phyloP scores from a whole-genome alignment of 2,113 vertebrate species.

The Colossoma macropomum region DNA sequence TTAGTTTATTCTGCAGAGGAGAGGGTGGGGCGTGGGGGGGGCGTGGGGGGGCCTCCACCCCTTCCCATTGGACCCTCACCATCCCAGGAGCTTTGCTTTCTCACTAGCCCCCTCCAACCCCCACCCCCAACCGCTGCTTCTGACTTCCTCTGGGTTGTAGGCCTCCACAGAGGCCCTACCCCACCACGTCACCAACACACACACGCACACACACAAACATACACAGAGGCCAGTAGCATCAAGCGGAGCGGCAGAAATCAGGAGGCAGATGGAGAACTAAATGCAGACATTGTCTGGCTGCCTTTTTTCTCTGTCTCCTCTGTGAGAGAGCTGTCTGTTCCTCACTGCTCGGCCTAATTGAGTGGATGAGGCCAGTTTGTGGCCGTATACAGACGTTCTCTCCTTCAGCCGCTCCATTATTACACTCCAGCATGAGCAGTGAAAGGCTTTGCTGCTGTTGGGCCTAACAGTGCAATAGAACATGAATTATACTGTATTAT shows the following conservation, averaged over 20 bases:
- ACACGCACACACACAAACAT: constrained; percentile 7
- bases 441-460: not conserved
- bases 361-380: constrained; percentile 33
- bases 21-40: too few species aligned
- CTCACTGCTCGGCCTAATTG: constrained; percentile 12
- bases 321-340: constrained; percentile 47
- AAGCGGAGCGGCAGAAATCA: constrained; percentile 23
- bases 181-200: not conserved
- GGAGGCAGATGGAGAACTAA: constrained; percentile 36
- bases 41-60: not conserved
- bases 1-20: constrained; percentile 28
- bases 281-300: constrained; percentile 48
- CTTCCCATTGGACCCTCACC: constrained; percentile 17
- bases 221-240: constrained; percentile 10
- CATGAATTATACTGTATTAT: not conserved
- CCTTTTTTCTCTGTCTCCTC: constrained; percentile 28
- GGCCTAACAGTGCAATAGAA: not conserved
- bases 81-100: constrained; percentile 36
- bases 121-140: constrained; percentile 12
- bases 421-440: constrained; percentile 30
- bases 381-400: constrained; percentile 48
- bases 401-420: constrained; percentile 41
- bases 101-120: constrained; percentile 28
- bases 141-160: constrained; percentile 44
- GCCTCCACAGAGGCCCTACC: constrained; percentile 10